A percentile compares a stretch with the other conserved stretches of the same genome.
These are phyloP conservation scores for Miniopterus natalensis DNA, from an alignment of 2,113 vertebrate species.

Conservation along the genomic window DNA sequence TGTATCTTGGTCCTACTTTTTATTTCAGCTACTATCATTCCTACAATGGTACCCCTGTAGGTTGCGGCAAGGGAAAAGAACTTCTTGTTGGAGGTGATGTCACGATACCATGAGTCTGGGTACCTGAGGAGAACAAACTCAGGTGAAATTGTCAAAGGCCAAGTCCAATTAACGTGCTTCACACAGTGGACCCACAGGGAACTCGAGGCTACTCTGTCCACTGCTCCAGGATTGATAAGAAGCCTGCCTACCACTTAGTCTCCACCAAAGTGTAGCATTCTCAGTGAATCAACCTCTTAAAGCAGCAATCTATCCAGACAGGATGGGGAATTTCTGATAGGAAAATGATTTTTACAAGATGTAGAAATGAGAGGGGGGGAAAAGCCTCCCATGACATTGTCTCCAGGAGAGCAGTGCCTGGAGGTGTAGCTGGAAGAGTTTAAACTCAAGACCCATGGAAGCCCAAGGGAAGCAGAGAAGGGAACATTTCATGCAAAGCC, in stretches of 20 bases:
- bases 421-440: background rate
- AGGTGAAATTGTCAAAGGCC: background rate
- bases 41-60: constrained; percentile 96
- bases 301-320: background rate
- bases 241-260: background rate
- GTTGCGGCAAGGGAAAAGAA: constrained; percentile 99
- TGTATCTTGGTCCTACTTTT: constrained; percentile 99
- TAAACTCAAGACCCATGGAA: background rate
- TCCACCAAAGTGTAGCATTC: background rate
- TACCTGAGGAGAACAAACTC: constrained; percentile 89
- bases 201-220: background rate
- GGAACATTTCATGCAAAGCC: background rate
- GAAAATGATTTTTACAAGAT: background rate
- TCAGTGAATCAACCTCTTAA: background rate
- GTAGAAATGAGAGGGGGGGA: background rate
- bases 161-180: background rate
- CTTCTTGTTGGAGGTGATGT: constrained; percentile 99
- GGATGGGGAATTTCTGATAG: background rate
- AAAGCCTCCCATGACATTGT: background rate
- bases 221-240: background rate
- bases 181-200: background rate
- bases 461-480: background rate
- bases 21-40: constrained; percentile 99
- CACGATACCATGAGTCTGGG: constrained; percentile 99
- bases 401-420: background rate